Evolutionary conservation across 2,797 vertebrate genomes (phyloP), one percentile per base, ranked within the genome.

Genomic region (Ibycter americanus): DNA sequence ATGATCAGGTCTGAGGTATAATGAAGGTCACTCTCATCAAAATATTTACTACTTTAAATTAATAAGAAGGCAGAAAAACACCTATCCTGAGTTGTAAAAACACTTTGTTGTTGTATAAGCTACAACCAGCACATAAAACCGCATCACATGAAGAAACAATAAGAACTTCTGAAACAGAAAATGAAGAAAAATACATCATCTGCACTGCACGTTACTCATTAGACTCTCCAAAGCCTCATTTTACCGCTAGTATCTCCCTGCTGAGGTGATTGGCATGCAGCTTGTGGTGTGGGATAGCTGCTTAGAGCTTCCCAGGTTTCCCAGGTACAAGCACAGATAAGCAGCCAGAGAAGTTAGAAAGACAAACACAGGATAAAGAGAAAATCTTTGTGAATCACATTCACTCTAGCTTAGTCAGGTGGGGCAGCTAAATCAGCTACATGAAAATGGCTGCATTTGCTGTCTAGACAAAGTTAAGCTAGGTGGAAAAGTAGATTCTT

Each of bases 21-120:
- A 95, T 88, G 93, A 96, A 96, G 90, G 89, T 96, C 90, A 94
- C 82, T 89, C 56, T 93, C 89, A 92, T 94, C 78, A 92, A 89
- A 84, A 44, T 72, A 93, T 81, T 92, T 95, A 83, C 94, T 92
- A 83, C 54, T 92, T 87, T 85, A 89, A 68, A 87, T 81, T 87
- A 92, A 76, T 83, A 93, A 78, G 44, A 79, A 73, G 19, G 32
- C 32, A 58, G 54, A 40, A 83, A 77, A 92, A 26, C 32, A 78
- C 11, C 67, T 81, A 59, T 72, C 29, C 63, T 61, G 42, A 85
- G 34, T 47, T 65, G 16, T 82, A 80, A 87, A 81, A 79, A 36
- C 25, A 56, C 12, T 62, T 87, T 29, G 10, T 71, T 20, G 22
- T 62, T 59, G 5, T 34, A 27, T 61, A 81, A 87, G 61, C 12